phyloP scores from a whole-genome alignment of 1,140 invertebrate species.

The Berghia stephanieae region DNA sequence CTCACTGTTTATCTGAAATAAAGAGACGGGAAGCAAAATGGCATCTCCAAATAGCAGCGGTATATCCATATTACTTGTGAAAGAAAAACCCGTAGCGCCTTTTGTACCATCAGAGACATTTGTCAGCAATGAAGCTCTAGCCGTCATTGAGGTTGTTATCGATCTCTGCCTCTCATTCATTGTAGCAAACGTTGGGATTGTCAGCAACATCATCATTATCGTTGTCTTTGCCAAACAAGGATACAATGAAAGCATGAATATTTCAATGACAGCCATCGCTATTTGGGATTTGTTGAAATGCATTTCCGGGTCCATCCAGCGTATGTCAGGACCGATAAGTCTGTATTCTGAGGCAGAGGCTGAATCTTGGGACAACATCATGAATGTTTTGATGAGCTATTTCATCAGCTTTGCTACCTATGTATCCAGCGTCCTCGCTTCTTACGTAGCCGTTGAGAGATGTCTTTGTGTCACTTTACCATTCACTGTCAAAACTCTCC shows the following conservation, averaged over 20 bases:
- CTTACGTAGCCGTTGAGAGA: slow-evolving; percentile 26
- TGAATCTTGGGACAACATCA: slow-evolving; percentile 15
- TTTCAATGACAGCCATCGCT: slow-evolving; percentile 28
- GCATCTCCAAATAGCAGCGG: too few species aligned
- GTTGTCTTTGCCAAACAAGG: slow-evolving; percentile 27
- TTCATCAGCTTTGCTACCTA: slow-evolving; percentile 25
- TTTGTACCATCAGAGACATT: slow-evolving; percentile 21
- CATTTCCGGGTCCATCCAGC: slow-evolving; percentile 20
- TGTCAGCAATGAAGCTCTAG: not conserved
- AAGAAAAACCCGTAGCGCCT: not conserved
- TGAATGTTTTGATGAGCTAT: slow-evolving; percentile 23
- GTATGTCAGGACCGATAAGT: slow-evolving; percentile 10
- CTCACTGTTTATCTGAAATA: too few species aligned
- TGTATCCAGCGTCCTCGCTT: slow-evolving; percentile 25
- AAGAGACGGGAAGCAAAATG: too few species aligned
- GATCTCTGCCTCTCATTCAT: slow-evolving; percentile 16
- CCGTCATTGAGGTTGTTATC: slow-evolving; percentile 13
- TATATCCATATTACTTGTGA: not conserved
- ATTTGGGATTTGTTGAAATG: slow-evolving; percentile 26
- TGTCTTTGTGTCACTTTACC: slow-evolving; percentile 27
- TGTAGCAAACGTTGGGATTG: not conserved
- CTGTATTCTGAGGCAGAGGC: not conserved
- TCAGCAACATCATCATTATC: slow-evolving; percentile 28
- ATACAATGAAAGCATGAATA: slow-evolving; percentile 20
- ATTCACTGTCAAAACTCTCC: slow-evolving; percentile 12